These are phyloP conservation scores for Alectoris magna DNA, from an alignment of 2,797 vertebrate species.

Conservation along the genomic window DNA sequence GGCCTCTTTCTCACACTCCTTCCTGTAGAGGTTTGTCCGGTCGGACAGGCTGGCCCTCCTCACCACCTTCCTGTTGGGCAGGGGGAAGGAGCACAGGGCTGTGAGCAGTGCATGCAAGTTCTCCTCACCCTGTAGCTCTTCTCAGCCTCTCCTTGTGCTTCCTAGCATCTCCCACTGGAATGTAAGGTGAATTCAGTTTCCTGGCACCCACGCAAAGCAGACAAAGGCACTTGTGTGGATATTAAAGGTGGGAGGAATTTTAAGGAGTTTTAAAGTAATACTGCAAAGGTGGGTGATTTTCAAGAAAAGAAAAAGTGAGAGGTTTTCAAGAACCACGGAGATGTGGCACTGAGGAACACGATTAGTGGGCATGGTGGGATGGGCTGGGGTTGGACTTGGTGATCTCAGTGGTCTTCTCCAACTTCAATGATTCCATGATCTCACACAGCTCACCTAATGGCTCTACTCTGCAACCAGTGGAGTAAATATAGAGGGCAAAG, in stretches of 20 bases:
- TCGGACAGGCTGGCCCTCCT: slow-evolving; percentile 95
- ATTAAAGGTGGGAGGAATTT: slow-evolving; percentile 32
- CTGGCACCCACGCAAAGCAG: not conserved
- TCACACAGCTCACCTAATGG: not conserved
- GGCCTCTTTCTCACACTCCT: slow-evolving; percentile 97
- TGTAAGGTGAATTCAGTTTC: not conserved
- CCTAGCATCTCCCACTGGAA: slow-evolving; percentile 1
- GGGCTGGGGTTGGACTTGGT: too few species aligned
- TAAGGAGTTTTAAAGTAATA: not conserved
- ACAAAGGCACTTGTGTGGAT: not conserved
- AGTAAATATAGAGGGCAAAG: not conserved
- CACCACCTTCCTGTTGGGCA: slow-evolving; percentile 90
- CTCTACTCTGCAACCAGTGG: not conserved
- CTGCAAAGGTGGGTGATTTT: not conserved
- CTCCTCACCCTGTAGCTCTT: not conserved
- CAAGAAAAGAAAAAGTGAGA: too few species aligned
- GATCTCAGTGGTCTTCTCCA: too few species aligned
- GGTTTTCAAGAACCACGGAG: too few species aligned
- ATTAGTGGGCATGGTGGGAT: too few species aligned
- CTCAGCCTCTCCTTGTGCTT: not conserved
- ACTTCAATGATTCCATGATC: not conserved
- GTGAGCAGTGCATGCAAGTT: not conserved
- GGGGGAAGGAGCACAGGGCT: not conserved
- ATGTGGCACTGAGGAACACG: too few species aligned
- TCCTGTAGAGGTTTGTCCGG: slow-evolving; percentile 94